Percentiles rank a stretch among this genome's conserved stretches.
Evolutionary conservation across 30 jellyfish, hydroid and myxozoan species (phyloP).

Genomic region (Aurelia aurita complex sp. Pacific): DNA sequence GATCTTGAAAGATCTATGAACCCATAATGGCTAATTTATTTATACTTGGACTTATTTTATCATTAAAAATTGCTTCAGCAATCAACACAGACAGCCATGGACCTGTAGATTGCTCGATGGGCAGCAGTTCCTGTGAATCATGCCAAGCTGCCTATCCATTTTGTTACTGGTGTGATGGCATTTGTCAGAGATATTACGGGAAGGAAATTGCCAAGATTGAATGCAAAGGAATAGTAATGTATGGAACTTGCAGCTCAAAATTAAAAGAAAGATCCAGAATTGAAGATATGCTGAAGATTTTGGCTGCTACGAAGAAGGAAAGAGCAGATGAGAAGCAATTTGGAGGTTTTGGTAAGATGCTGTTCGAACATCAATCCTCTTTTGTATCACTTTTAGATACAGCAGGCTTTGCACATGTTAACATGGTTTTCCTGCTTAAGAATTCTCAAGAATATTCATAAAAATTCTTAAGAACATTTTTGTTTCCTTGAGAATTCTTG

Average conservation of each 20-base stretch:
- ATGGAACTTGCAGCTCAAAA: conserved; percentile 19
- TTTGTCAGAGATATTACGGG: conserved; percentile 55
- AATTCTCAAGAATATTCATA: no score
- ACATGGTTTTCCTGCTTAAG: no score
- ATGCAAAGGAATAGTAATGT: conserved; percentile 41
- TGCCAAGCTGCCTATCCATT: conserved; percentile 73
- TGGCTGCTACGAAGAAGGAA: conserved; percentile 31
- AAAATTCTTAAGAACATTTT: no score
- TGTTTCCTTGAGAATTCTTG: no score
- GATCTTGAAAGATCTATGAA: no score
- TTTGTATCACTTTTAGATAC: no score
- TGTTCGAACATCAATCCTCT: no score
- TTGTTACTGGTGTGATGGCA: conserved; percentile 72
- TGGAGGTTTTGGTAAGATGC: neutral
- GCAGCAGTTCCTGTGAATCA: conserved; percentile 63
- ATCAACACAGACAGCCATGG: conserved; percentile 6
- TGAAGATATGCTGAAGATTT: conserved; percentile 33
- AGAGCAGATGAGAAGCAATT: neutral
- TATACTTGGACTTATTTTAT: no score
- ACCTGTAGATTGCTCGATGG: conserved; percentile 56
- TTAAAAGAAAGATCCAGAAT: neutral
- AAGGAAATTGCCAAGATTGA: conserved; percentile 41
- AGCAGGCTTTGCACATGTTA: no score
- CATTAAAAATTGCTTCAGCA: no score
- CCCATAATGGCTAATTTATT: no score